Conservation (phyloP, 2,797 vertebrate species). For the Epinephelus awoara region DNA sequence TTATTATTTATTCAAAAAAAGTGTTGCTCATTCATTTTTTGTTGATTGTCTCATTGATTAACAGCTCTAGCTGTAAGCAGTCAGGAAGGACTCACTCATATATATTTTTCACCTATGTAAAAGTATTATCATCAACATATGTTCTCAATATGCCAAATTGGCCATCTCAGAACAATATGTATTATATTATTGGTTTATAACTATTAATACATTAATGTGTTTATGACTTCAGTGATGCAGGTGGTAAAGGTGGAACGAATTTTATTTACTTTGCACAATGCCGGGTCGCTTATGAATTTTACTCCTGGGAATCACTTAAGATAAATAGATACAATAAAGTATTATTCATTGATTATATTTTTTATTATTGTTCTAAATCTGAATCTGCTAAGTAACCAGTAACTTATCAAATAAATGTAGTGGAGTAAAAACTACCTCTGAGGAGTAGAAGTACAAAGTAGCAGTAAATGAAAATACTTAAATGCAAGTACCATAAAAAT, state of each 20-base stretch:
- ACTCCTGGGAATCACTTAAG: background rate
- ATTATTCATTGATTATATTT: background rate
- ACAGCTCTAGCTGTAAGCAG: background rate
- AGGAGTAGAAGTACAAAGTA: background rate
- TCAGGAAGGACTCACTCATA: background rate
- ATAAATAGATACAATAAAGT: background rate
- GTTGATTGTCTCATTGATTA: background rate
- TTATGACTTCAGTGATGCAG: background rate
- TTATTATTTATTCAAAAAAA: background rate
- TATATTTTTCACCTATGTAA: background rate
- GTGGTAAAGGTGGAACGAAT: background rate
- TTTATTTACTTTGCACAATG: background rate
- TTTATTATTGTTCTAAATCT: background rate
- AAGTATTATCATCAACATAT: background rate
- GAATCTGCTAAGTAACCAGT: background rate
- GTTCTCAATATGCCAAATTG: background rate
- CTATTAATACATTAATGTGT: background rate
- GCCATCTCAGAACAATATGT: background rate
- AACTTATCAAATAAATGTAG: background rate
- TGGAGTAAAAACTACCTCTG: background rate
- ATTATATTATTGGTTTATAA: background rate
- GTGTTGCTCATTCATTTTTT: background rate
- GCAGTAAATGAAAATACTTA: background rate
- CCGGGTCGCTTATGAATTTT: background rate
- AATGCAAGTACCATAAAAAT: background rate